These are phyloP conservation scores for Anser brachyrhynchus DNA, from an alignment of 2,113 vertebrate genomes.

Conservation along the genomic window DNA sequence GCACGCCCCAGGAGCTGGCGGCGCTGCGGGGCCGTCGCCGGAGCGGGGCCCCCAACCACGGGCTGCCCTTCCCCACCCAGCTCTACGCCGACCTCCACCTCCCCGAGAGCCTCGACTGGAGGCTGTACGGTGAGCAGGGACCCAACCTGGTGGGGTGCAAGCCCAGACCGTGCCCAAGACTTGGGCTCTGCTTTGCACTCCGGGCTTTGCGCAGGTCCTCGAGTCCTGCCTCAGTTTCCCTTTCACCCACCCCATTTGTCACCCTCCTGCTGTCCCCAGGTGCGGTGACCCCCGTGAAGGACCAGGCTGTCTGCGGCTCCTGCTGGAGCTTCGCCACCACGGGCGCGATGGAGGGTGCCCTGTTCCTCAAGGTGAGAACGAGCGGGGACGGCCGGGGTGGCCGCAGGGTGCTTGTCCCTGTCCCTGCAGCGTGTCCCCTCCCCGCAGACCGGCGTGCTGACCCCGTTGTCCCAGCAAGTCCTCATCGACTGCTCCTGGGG, in stretches of 20 bases:
- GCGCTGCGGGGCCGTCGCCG: conserved; percentile 67
- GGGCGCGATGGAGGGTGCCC: conserved; percentile 78
- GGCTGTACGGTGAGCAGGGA: conserved; percentile 74
- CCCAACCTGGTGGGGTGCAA: no score
- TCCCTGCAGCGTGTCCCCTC: neutral
- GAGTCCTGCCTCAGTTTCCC: neutral
- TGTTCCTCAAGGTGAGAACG: conserved; percentile 79
- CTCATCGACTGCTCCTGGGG: conserved; percentile 86
- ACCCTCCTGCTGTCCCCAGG: conserved; percentile 55
- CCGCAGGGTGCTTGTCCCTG: neutral
- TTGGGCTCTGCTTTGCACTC: neutral
- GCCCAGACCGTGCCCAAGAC: neutral
- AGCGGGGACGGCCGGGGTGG: no score
- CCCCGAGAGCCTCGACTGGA: conserved; percentile 82
- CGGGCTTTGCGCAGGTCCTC: neutral
- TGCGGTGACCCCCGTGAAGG: conserved; percentile 81
- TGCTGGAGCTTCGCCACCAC: conserved; percentile 82
- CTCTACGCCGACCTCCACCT: conserved; percentile 55
- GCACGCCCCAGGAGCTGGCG: conserved; percentile 71
- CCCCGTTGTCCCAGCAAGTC: conserved; percentile 84
- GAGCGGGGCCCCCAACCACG: conserved; percentile 70
- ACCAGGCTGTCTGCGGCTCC: conserved; percentile 82
- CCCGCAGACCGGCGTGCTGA: conserved; percentile 74
- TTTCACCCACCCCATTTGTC: neutral
- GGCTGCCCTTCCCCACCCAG: conserved; percentile 70